Evolutionary conservation across 1,140 invertebrate genomes (phyloP).

Genomic region (Octopus bimaculoides): DNA sequence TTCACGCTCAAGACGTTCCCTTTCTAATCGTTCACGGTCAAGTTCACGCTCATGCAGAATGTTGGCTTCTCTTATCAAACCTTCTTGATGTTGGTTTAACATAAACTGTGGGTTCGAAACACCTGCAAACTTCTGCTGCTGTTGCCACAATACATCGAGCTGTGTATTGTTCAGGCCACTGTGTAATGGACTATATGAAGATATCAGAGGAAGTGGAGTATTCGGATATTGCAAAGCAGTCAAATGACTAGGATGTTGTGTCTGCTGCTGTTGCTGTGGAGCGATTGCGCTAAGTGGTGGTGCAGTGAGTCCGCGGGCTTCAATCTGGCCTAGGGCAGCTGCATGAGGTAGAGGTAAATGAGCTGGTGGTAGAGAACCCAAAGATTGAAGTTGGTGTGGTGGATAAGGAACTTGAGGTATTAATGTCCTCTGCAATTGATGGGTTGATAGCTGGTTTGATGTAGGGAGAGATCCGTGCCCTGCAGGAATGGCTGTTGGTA

Average conservation of each 20-base stretch:
- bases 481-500: constrained; percentile 27
- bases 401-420: constrained; percentile 16
- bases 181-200: constrained; percentile 27
- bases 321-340: constrained; percentile 22
- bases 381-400: constrained; percentile 21
- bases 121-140: constrained; percentile 54
- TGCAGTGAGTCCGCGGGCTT: constrained; percentile 8
- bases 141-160: constrained; percentile 52
- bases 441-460: constrained; percentile 26
- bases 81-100: constrained; percentile 48
- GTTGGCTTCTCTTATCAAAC: constrained; percentile 52
- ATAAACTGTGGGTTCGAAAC: constrained; percentile 50
- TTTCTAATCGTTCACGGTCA: constrained; percentile 44
- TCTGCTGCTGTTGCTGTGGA: constrained; percentile 30
- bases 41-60: constrained; percentile 51
- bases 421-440: constrained; percentile 19
- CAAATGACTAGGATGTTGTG: constrained; percentile 37
- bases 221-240: constrained; percentile 27
- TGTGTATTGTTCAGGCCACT: constrained; percentile 46
- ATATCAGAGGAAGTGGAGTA: constrained; percentile 21
- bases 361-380: constrained; percentile 19
- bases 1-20: constrained; percentile 42
- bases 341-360: constrained; percentile 33
- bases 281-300: not conserved
- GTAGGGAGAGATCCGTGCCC: constrained; percentile 20